Base-by-base conservation (phyloP, 2,113 vertebrate genomes). In the Oophaga pumilio region DNA sequence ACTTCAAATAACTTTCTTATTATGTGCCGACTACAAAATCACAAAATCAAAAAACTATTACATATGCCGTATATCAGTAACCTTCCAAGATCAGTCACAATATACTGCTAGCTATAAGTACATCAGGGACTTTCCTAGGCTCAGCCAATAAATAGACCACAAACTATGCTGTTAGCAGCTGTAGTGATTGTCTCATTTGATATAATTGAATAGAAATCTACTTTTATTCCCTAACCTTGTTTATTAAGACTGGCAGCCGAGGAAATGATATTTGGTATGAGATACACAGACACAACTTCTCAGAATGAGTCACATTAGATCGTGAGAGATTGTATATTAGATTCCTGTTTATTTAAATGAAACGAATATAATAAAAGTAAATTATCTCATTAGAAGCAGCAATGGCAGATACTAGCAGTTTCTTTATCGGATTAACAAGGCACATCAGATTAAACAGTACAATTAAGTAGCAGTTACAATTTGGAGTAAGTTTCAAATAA, bases 331-430 rank as follows among this genome's bases (percentile, higher is more conserved):
- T 80, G 52, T 81, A 81, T 81, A 87, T 87, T 87, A 81, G 85
- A 81, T 87, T 87, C 53, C 66, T 81, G 85, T 89, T 76, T 84
- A 88, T 85, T 88, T 80, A 71, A 91, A 90, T 85, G 7, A 1
- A 66, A 90, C 90, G 50, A 82, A 89, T 90, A 89, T 90, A 89
- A 89, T 90, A 92, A 91, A 92, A 91, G 90, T 53, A 87, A 87
- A 88, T 90, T 69, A 87, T 82, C 89, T 91, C 69, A 85, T 90
- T 93, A 91, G 93, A 93, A 89, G 85, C 85, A 87, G 88, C 90
- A 85, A 85, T 86, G 57, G 83, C 89, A 91, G 88, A 89, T 90
- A 90, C 84, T 90, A 91, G 90, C 89, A 93, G 92, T 89, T 91
- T 90, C 66, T 66, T 91, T 91, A 91, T 92, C 88, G 91, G 90